phyloP scores from a whole-genome alignment of 2,113 vertebrate genomes.

The Microtus montanus region DNA sequence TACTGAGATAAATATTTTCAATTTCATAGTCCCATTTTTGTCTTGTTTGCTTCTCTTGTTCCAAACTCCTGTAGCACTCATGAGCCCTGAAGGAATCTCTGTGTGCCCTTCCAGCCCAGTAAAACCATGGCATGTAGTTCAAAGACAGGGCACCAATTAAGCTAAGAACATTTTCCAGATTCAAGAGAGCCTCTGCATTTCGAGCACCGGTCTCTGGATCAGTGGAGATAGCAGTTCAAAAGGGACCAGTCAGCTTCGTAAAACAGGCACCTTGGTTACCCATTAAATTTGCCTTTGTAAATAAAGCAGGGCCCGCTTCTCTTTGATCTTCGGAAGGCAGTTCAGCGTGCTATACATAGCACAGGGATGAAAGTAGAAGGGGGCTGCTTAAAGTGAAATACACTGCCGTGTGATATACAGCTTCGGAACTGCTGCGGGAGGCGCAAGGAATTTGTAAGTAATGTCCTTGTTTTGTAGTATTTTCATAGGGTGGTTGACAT shows the following conservation, averaged over 20 bases:
- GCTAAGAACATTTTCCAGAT: slow-evolving; percentile 80
- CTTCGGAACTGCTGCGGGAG: slow-evolving; percentile 69
- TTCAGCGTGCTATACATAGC: slow-evolving; percentile 70
- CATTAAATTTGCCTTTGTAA: slow-evolving; percentile 84
- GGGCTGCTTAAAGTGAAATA: slow-evolving; percentile 75
- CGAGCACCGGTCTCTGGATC: slow-evolving; percentile 63
- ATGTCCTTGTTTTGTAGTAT: slow-evolving; percentile 54
- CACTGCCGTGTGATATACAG: slow-evolving; percentile 70
- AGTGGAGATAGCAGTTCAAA: slow-evolving; percentile 82
- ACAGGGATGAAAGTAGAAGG: slow-evolving; percentile 73
- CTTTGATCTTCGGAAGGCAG: slow-evolving; percentile 84
- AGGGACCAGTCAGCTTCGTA: slow-evolving; percentile 76
- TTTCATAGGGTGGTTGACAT: slow-evolving; percentile 60
- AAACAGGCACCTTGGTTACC: slow-evolving; percentile 83
- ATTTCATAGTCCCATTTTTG: not conserved
- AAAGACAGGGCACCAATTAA: slow-evolving; percentile 73
- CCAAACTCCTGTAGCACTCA: slow-evolving; percentile 3
- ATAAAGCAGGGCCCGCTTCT: slow-evolving; percentile 74
- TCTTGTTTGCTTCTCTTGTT: slow-evolving; percentile 58
- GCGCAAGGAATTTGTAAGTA: slow-evolving; percentile 74
- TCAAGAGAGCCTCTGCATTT: slow-evolving; percentile 79
- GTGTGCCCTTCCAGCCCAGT: slow-evolving; percentile 61
- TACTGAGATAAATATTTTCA: not conserved
- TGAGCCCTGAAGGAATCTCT: slow-evolving; percentile 71
- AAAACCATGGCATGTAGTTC: slow-evolving; percentile 80